phyloP scores from a whole-genome alignment of 2,113 vertebrate genomes.

The Ursus arctos region DNA sequence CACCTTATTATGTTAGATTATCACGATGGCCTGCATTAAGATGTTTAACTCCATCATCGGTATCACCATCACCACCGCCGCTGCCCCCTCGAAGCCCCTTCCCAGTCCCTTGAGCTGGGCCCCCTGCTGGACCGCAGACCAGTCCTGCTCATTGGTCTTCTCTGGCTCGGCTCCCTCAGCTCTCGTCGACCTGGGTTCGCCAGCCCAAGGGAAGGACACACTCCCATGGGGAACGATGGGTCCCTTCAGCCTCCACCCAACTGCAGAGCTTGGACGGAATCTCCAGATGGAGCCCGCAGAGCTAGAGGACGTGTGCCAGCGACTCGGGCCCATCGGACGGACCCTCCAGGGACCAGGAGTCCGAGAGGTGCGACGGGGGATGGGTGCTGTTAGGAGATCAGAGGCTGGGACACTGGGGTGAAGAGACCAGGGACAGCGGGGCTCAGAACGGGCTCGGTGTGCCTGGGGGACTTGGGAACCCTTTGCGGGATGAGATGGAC shows the following conservation, averaged over 20 bases:
- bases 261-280: neutral
- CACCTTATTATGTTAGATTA: neutral
- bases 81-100: neutral
- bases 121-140: neutral
- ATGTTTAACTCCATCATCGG: rapidly evolving
- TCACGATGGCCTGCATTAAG: too few relatives aligned
- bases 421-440: neutral
- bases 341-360: neutral
- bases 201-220: neutral
- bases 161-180: neutral
- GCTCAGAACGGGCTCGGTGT: neutral
- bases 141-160: neutral
- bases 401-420: neutral
- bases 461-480: neutral
- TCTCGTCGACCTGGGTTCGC: neutral
- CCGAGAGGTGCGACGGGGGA: rapidly evolving
- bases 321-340: neutral
- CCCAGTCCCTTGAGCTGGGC: neutral
- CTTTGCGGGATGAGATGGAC: neutral
- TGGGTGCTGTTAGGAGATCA: neutral
- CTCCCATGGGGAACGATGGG: neutral
- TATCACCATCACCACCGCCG: too few relatives aligned
- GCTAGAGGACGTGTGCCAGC: too few relatives aligned
- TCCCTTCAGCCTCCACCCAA: neutral
- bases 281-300: neutral